These are phyloP conservation scores for Chamaea fasciata DNA, from an alignment of 2,113 vertebrate species.

Conservation along the genomic window DNA sequence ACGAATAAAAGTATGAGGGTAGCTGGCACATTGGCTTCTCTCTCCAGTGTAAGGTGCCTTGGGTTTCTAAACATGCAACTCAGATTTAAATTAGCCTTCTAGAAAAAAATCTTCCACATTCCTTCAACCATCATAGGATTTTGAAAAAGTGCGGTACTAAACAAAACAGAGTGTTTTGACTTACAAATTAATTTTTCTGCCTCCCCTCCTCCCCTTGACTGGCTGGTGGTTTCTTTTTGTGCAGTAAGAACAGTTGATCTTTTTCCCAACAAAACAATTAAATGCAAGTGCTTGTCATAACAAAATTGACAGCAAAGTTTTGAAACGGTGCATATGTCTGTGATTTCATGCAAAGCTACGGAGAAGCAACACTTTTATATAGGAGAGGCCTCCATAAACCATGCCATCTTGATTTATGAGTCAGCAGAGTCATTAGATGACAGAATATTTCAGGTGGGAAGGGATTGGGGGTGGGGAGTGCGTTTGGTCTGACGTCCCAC, in stretches of 20 bases:
- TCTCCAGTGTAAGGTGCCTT: background rate
- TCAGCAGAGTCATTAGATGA: background rate
- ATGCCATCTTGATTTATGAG: background rate
- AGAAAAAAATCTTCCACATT: background rate
- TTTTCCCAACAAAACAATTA: background rate
- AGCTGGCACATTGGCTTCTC: background rate
- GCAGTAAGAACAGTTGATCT: background rate
- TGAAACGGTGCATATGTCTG: background rate
- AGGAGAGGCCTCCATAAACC: background rate
- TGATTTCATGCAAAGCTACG: background rate
- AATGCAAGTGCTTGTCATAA: background rate
- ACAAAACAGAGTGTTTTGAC: background rate
- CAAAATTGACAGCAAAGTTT: background rate
- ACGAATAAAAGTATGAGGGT: background rate
- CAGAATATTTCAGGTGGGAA: background rate
- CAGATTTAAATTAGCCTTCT: background rate
- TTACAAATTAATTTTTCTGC: background rate
- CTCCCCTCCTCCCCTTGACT: fast-evolving
- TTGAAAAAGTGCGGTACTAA: background rate
- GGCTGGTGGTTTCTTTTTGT: background rate
- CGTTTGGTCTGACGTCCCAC: background rate
- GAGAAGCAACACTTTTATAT: background rate
- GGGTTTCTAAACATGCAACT: background rate
- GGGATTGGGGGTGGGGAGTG: fast-evolving
- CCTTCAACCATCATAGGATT: background rate